Conservation (phyloP, 2,797 vertebrate species). For the Schizopygopsis pylzovi region DNA sequence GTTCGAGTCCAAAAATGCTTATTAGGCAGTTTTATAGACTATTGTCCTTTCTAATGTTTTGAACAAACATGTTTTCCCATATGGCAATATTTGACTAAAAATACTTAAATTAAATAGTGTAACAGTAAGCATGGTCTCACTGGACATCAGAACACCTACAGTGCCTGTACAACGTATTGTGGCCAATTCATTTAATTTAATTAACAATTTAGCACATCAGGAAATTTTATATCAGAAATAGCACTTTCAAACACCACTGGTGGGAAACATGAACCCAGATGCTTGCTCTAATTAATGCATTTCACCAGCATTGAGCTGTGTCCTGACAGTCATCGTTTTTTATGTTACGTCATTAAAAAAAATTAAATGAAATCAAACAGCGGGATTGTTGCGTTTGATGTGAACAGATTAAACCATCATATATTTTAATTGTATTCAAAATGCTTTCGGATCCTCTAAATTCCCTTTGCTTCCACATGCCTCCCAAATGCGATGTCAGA, state of each 20-base stretch:
- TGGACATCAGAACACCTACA: background rate
- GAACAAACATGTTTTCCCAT: slow-evolving; percentile 60
- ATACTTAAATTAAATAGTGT: background rate
- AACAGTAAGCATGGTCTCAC: background rate
- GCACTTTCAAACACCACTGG: background rate
- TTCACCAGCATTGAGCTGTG: slow-evolving; percentile 54
- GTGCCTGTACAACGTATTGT: background rate
- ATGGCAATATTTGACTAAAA: slow-evolving; percentile 67
- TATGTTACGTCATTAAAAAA: slow-evolving; percentile 73
- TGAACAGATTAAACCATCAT: slow-evolving; percentile 81
- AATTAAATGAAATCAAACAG: slow-evolving; percentile 61
- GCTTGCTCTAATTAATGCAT: slow-evolving; percentile 9
- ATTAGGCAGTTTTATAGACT: slow-evolving; percentile 69
- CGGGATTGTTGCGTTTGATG: slow-evolving; percentile 77
- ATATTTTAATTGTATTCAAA: slow-evolving; percentile 83
- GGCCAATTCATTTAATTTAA: background rate
- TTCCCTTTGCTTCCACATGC: slow-evolving; percentile 77
- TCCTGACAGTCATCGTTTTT: slow-evolving; percentile 65
- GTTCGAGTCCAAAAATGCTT: slow-evolving; percentile 68
- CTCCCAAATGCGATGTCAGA: slow-evolving; percentile 64
- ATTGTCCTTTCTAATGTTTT: slow-evolving; percentile 65
- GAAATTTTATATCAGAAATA: background rate
- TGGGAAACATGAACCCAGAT: slow-evolving; percentile 4
- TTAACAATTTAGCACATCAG: background rate
- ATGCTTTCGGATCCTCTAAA: slow-evolving; percentile 76